Base-by-base conservation (phyloP, 2,113 vertebrate species). In the Excalfactoria chinensis region DNA sequence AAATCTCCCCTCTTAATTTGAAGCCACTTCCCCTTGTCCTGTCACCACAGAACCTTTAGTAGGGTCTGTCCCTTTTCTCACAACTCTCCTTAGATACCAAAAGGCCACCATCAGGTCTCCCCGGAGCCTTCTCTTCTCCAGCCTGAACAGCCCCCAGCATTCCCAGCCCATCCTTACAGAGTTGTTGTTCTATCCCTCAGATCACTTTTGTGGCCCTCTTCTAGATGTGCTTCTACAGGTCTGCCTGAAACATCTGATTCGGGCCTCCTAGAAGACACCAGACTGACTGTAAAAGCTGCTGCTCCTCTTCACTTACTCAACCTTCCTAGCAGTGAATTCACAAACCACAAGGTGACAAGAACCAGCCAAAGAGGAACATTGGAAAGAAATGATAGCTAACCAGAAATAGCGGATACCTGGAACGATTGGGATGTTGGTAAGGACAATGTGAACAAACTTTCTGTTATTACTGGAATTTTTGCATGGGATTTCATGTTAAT, bases 221-320 rank as follows among this genome's bases (percentile, higher is more conserved):
- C 51, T 53, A 14, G 15, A 16, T 28, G 51, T 14, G 14, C 51
- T 53, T 53, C 51, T 28, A 28, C 51, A 53, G 26, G 51, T 53
- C 8, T 8, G 28, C 26, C 26, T 53, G 51, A 53, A 55, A 32
- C 28, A 32, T n/a, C 55, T n/a, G 55, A 56, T 20, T 17, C 32
- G 55, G 55, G 30, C 30, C 20, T 56, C 55, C 11, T 19, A 32
- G 30, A 32, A 32, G 30, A n/a, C 30, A 56, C 16, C 1, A 0
- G 4, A 7, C 3, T 2, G 0, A 4, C 72, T 3, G 5, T 2
- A 53, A 40, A 55, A n/a, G 34, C 56, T 0, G 0, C 40, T 55
- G 79, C 23, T 44, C 13, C 5, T 4, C 40, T 59, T 28, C 2
- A 0, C 60, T 40, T 20, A 3, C 7, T 3, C 71, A 22, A 2